These are phyloP conservation scores for Acleris emargana DNA, from an alignment of 2,888 invertebrate genomes.

Conservation along the genomic window DNA sequence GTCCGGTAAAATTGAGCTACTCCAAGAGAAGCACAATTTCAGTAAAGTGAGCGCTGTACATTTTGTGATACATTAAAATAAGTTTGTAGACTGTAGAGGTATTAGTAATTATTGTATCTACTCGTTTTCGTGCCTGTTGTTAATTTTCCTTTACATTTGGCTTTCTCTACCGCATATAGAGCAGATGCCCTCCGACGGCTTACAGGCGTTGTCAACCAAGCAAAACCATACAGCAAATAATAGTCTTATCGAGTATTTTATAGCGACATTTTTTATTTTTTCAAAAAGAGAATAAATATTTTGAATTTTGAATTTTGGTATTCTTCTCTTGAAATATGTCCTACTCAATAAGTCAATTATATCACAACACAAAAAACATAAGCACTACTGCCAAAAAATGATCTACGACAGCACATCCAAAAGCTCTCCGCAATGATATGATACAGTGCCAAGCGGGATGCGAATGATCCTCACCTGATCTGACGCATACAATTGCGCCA, in stretches of 20 bases:
- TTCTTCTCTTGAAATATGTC: not conserved
- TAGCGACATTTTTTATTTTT: not conserved
- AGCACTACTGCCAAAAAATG: slow-evolving; percentile 64
- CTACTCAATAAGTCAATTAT: slow-evolving; percentile 27
- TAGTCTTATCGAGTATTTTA: slow-evolving; percentile 31
- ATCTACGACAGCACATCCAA: slow-evolving; percentile 82
- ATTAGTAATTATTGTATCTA: slow-evolving; percentile 20
- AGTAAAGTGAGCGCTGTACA: slow-evolving; percentile 23
- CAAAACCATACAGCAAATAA: slow-evolving; percentile 51
- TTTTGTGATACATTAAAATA: slow-evolving; percentile 15
- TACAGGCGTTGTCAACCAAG: slow-evolving; percentile 51
- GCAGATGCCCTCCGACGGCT: slow-evolving; percentile 38
- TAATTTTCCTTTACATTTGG: slow-evolving; percentile 22
- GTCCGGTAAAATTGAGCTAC: not conserved
- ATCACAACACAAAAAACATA: slow-evolving; percentile 55
- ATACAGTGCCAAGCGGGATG: slow-evolving; percentile 74
- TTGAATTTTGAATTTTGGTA: too few relatives aligned
- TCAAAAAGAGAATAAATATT: too few relatives aligned
- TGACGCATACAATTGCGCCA: slow-evolving; percentile 82
- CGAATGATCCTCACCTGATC: slow-evolving; percentile 81
- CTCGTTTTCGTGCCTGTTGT: slow-evolving; percentile 24
- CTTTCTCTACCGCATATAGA: slow-evolving; percentile 10
- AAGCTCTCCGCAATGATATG: slow-evolving; percentile 70
- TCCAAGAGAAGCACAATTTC: slow-evolving; percentile 10
- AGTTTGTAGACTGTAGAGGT: not conserved